Evolutionary conservation across 2,888 invertebrate species (phyloP), one percentile per base, ranked within the genome.

Genomic region (Cinara cedri): DNA sequence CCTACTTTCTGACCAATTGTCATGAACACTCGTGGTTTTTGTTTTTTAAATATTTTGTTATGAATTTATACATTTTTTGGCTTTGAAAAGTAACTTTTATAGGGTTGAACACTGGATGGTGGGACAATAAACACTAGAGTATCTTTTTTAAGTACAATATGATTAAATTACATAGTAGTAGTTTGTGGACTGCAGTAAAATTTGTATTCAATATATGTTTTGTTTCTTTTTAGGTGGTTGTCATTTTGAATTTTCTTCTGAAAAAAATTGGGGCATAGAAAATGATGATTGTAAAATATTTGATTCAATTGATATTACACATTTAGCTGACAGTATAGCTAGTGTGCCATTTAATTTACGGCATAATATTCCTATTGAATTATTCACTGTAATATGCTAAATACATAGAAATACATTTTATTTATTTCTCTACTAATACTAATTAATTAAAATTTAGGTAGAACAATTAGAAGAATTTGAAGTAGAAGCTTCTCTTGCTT

Each of bases 381-480:
- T 78, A 51, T 78, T 78, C 16, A 78, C 46, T 21, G 76, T 78
- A 57, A 55, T 26, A 4, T 19, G 4, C 21, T 42, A 63, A 2
- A 51, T 4, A 10, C 16, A 9, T n/a, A 1, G 24, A 13, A 44
- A 19, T 72, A 9, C 11, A 51, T 42, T 0, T 8, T n/a, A 57
- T 24, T 72, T 8, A 19, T 13, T 54, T 54, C 0, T 3, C 34
- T 34, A 4, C 34, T 9, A 54, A 54, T 54, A 14, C 19, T 42
- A 54, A 42, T 16, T 19, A n/a, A 71, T 63, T 63, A 63, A 3
- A 63, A 34, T 74, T 42, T 60, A 78, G 76, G 21, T 42, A 9
- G 76, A 60, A n/a, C 68, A 78, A 14, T 78, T 78, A 3, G 76
- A 78, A 78, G 76, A 78, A 70, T 78, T 78, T 60, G 76, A 78